phyloP scores from a whole-genome alignment of 2,113 vertebrate genomes.

The Salvelinus namaycush region DNA sequence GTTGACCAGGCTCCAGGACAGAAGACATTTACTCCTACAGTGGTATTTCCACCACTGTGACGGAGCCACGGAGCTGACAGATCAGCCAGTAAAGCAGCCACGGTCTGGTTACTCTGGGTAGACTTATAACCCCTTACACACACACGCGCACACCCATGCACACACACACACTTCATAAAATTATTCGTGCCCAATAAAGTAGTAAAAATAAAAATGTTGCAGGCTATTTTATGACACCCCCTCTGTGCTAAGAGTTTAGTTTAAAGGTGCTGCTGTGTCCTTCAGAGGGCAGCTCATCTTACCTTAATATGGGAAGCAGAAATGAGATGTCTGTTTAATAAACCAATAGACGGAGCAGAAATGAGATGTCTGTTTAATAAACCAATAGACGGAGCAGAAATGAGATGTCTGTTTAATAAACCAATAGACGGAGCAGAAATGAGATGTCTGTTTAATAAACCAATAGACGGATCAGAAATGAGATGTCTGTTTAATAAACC shows the following conservation, averaged over 20 bases:
- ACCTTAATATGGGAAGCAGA: not conserved
- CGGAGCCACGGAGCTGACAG: slow-evolving; percentile 19
- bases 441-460: no score
- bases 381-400: no score
- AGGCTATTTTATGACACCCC: no score
- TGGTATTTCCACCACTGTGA: slow-evolving; percentile 1
- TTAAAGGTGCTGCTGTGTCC: not conserved
- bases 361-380: no score
- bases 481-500: not conserved
- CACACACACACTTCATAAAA: not conserved
- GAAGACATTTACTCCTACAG: slow-evolving; percentile 16
- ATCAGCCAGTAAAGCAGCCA: slow-evolving; percentile 5
- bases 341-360: not conserved
- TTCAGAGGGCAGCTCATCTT: not conserved
- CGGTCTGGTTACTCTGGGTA: slow-evolving; percentile 6
- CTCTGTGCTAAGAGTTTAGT: not conserved
- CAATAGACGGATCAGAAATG: no score
- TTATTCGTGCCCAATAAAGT: no score
- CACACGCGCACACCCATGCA: slow-evolving; percentile 4
- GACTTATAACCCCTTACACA: not conserved
- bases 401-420: no score
- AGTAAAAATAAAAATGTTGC: no score
- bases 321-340: slow-evolving; percentile 2
- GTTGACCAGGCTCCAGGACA: slow-evolving; percentile 16
- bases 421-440: no score